Base-by-base conservation (phyloP, 2,797 vertebrate species). In the Clamator glandarius region DNA sequence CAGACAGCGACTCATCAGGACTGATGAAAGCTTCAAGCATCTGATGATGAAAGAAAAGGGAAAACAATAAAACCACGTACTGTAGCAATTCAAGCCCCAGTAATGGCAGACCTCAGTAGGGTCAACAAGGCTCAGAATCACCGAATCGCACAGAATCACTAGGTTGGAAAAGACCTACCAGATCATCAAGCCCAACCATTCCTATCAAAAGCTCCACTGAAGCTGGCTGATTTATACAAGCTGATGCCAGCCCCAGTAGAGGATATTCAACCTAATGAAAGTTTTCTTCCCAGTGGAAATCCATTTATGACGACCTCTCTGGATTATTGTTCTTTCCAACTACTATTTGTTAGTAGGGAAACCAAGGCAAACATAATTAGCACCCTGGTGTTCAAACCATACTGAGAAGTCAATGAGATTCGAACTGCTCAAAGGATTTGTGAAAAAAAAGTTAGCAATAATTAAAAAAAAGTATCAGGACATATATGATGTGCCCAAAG, bases 21-120 rank as follows among this genome's bases (percentile, higher is more conserved):
- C 98, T 99, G 94, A 98, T 98, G 84, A 99, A 99, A 36, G 98
- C 98, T 94, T 99, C 98, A 93, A 99, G 96, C 96, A 99, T 98
- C 99, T 99, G 91, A 52, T 17, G 92, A 62, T 3, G n/a, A 83
- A 83, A 86, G 59, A 59, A 77, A 66, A 84, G n/a, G 25, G 29
- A 8, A 63, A 88, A 55, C 16, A 74, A 59, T 91, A n/a, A 91
- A 89, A 33, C 9, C 59, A 41, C 0, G 9, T 20, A 16, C 55
- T 16, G 6, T 1, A 72, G 25, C 9, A 59, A 41, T 20, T 31
- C 24, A 46, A 50, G 11, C 31, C 48, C 36, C 54, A 44, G 29
- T 29, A 18, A 29, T 1, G 59, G 41, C 16, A 77, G 29, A 72
- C 5, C 28, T 51, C n/a, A 44, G 20, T 35, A 46, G 28, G n/a